These are phyloP conservation scores for Gryon sp. DNA, from an alignment of 1,140 invertebrate species.

Conservation along the genomic window DNA sequence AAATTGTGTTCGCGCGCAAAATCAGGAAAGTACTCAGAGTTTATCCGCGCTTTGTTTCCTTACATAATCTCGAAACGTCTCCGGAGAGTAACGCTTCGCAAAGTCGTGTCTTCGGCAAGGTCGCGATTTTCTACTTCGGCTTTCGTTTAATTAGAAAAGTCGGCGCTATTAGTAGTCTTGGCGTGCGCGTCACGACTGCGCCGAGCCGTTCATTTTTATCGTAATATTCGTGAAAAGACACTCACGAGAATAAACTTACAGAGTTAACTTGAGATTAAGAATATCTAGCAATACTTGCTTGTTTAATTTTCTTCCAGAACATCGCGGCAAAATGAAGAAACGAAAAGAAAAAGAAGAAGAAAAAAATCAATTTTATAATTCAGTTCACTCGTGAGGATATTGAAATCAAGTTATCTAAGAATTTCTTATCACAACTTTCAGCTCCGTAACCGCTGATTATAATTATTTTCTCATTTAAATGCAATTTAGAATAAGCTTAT, in stretches of 20 bases:
- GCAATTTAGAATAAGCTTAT: too few relatives aligned
- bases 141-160: conserved; percentile 59
- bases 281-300: conserved; percentile 17
- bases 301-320: conserved; percentile 25
- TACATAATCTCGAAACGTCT: conserved; percentile 37
- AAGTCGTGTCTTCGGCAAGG: conserved; percentile 17
- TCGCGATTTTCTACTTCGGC: conserved; percentile 18
- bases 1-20: conserved; percentile 18
- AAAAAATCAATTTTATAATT: conserved; percentile 35
- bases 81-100: conserved; percentile 35
- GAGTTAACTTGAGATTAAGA: conserved; percentile 27
- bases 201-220: conserved; percentile 45
- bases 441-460: too few relatives aligned
- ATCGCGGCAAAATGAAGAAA: conserved; percentile 29
- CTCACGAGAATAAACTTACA: conserved; percentile 41
- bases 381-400: conserved; percentile 13
- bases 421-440: not conserved
- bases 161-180: conserved; percentile 42
- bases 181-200: conserved; percentile 19
- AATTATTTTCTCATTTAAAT: too few relatives aligned
- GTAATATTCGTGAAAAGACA: conserved; percentile 44
- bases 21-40: conserved; percentile 17
- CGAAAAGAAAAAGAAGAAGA: too few relatives aligned
- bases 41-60: conserved; percentile 35
- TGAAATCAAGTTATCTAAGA: conserved; percentile 7